Base-by-base conservation (phyloP, 2,888 invertebrate species). In the Pinctada fucata region DNA sequence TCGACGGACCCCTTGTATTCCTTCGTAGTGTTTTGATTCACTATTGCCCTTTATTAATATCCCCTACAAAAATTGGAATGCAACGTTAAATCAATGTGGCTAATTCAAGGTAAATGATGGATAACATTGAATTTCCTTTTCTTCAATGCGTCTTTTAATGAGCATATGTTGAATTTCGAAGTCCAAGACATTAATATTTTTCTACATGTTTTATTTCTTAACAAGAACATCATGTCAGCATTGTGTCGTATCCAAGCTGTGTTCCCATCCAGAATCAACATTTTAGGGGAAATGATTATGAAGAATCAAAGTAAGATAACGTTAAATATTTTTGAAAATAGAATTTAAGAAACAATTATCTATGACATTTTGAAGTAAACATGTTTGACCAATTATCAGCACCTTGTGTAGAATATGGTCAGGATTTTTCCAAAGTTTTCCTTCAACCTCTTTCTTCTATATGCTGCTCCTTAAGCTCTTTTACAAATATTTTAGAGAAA, bases 231-330 rank as follows among this genome's bases (percentile, higher is more conserved):
- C 84, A 85, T 72, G 69, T 81, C 45, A 69, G 78, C 0, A 77
- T 83, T 2, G 86, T 86, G 13, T 86, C 88, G 0, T 80, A 75
- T 66, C 88, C 87, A 8, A 86, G 85, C 83, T 89, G 89, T 78
- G 81, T 87, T 5, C 88, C 88, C 51, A 79, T 89, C 69, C 76
- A 68, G 58, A 81, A 79, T 48, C 84, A 82, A 3, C 86, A 85
- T 79, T 83, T 73, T 74, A 84, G 86, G 67, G 72, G 77, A 31
- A 83, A 85, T 63, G 88, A 88, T n/a, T 80, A 84, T 65, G 67
- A 63, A 8, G 67, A 77, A 47, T 72, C 77, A 6, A 47, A 48
- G 77, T 77, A 77, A 47, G 77, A 64, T 47, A 45, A 50, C 0
- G 4, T 13, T 49, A 3, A 16, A n/a, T n/a, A 48, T 77, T n/a